Evolutionary conservation across 2,113 vertebrate genomes (phyloP).

Genomic region (Phalacrocorax carbo): DNA sequence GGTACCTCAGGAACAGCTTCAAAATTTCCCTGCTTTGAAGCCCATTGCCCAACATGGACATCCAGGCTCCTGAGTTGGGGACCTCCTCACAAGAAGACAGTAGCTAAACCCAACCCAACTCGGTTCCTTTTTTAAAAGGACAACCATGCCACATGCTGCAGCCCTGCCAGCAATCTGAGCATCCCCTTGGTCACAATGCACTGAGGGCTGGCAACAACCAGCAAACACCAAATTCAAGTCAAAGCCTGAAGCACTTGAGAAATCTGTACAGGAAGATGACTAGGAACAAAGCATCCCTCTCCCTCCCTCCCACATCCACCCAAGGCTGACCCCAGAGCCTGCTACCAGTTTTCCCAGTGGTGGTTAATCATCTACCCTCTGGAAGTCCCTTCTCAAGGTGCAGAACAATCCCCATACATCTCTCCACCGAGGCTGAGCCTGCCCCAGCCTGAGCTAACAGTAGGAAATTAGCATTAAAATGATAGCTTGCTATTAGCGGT

Average conservation of each 20-base stretch:
- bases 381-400: neutral
- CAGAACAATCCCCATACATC: neutral
- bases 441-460: neutral
- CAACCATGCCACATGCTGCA: neutral
- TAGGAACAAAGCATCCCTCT: neutral
- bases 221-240: neutral
- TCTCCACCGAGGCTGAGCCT: neutral
- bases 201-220: neutral
- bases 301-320: neutral
- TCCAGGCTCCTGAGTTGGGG: neutral
- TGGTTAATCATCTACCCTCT: neutral
- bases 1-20: neutral
- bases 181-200: neutral
- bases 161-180: neutral
- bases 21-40: neutral
- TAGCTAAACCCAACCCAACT: neutral
- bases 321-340: neutral
- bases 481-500: conserved; percentile 59
- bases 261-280: neutral
- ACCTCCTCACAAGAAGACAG: neutral
- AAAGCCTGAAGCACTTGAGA: neutral
- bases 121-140: neutral
- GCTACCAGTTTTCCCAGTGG: neutral
- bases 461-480: conserved; percentile 69
- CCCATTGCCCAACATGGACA: rapidly evolving